Evolutionary conservation across 2,888 invertebrate genomes (phyloP).

Genomic region (Stramonita haemastoma): DNA sequence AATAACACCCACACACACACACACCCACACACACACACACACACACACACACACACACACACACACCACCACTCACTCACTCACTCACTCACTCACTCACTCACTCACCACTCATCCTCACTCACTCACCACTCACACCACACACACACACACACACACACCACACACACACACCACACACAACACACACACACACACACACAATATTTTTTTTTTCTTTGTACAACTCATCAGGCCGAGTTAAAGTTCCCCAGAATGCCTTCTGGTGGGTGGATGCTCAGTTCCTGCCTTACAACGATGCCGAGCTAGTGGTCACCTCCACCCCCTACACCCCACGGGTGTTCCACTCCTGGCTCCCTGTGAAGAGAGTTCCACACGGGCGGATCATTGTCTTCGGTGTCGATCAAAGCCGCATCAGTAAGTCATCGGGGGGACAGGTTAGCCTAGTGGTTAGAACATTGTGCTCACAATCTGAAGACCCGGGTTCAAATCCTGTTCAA

Average conservation of each 20-base stretch:
- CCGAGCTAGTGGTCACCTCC: constrained; percentile 54
- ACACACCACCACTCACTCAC: background rate
- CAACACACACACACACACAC: too few species aligned
- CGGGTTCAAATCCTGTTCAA: too few species aligned
- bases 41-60: background rate
- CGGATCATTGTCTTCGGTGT: constrained; percentile 47
- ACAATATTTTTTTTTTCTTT: too few species aligned
- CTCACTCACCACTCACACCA: too few species aligned
- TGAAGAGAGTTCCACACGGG: constrained; percentile 54
- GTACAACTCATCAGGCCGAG: background rate
- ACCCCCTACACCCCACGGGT: constrained; percentile 57
- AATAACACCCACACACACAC: background rate
- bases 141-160: background rate
- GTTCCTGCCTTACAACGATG: constrained; percentile 67
- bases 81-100: too few species aligned
- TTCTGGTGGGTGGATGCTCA: constrained; percentile 70
- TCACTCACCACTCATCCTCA: too few species aligned
- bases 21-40: background rate
- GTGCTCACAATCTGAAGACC: too few species aligned
- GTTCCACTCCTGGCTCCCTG: constrained; percentile 51
- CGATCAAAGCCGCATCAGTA: constrained; percentile 23
- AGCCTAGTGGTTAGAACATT: too few species aligned
- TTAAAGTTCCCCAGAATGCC: constrained; percentile 27
- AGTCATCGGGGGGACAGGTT: too few species aligned
- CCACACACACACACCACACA: background rate